Conservation (phyloP, 2,888 invertebrate genomes). For the Parnassius apollo region DNA sequence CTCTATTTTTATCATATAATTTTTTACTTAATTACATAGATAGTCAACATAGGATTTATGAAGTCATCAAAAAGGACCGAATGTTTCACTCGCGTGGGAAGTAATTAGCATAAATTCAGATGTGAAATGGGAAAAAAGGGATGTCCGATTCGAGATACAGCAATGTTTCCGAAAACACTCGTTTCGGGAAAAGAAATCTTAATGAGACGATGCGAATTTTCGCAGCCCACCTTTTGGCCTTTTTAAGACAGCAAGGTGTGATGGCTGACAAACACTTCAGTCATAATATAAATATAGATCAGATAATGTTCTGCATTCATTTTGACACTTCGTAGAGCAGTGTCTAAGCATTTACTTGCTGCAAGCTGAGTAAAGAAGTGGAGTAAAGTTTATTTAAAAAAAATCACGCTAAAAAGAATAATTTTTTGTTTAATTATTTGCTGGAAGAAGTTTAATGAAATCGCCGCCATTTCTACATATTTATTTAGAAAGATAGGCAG, state of each 20-base stretch:
- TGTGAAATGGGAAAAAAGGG: constrained; percentile 10
- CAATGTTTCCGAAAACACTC: constrained; percentile 17
- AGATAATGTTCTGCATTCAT: not conserved
- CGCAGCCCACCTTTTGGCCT: constrained; percentile 21
- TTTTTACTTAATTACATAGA: constrained; percentile 12
- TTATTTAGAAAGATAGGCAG: not conserved
- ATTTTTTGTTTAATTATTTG: not conserved
- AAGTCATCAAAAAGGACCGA: constrained; percentile 3
- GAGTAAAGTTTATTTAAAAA: too few relatives aligned
- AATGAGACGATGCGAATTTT: constrained; percentile 4
- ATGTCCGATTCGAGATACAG: constrained; percentile 10
- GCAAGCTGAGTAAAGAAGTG: too few relatives aligned
- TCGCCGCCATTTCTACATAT: not conserved
- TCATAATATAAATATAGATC: constrained; percentile 20
- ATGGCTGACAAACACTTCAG: constrained; percentile 7
- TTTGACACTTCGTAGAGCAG: too few relatives aligned
- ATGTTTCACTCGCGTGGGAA: constrained; percentile 11
- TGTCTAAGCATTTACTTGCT: too few relatives aligned
- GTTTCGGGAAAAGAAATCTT: constrained; percentile 22
- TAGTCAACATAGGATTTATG: constrained; percentile 19
- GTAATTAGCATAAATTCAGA: constrained; percentile 19
- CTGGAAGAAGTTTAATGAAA: not conserved
- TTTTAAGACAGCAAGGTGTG: constrained; percentile 13
- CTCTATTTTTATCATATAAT: not conserved
- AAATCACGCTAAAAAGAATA: too few relatives aligned